phyloP scores from a whole-genome alignment of 2,797 vertebrate genomes.

The Enoplosus armatus region DNA sequence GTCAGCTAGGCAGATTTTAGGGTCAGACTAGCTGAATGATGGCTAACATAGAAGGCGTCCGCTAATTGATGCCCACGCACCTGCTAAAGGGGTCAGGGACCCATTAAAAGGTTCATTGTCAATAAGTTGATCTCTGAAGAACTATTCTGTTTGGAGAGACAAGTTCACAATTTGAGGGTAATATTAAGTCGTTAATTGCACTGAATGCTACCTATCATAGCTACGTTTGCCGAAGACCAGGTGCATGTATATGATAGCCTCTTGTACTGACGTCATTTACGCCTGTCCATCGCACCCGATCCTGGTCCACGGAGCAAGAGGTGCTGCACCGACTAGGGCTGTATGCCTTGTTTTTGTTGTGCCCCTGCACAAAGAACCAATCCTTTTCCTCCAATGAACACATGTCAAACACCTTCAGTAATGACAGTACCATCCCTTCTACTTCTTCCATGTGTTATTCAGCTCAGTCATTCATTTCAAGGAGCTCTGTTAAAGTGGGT shows the following conservation, averaged over 20 bases:
- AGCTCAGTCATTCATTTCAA: background rate
- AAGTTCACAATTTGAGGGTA: background rate
- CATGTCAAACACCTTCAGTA: background rate
- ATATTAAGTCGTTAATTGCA: background rate
- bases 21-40: background rate
- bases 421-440: background rate
- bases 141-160: background rate
- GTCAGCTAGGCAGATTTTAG: background rate
- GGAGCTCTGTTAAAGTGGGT: background rate
- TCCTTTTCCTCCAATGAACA: background rate
- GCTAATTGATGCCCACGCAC: slow-evolving; percentile 28
- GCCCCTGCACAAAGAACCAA: background rate
- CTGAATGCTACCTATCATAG: background rate
- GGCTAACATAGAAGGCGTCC: background rate
- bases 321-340: background rate
- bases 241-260: background rate
- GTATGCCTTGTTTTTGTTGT: background rate
- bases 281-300: background rate
- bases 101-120: background rate
- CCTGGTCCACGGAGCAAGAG: background rate
- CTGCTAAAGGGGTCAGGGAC: slow-evolving; percentile 15
- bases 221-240: background rate
- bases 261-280: slow-evolving; percentile 11
- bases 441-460: background rate
- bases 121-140: background rate